Base-by-base conservation (phyloP, 1,140 invertebrate species). In the Pseudobourletiella spinata region DNA sequence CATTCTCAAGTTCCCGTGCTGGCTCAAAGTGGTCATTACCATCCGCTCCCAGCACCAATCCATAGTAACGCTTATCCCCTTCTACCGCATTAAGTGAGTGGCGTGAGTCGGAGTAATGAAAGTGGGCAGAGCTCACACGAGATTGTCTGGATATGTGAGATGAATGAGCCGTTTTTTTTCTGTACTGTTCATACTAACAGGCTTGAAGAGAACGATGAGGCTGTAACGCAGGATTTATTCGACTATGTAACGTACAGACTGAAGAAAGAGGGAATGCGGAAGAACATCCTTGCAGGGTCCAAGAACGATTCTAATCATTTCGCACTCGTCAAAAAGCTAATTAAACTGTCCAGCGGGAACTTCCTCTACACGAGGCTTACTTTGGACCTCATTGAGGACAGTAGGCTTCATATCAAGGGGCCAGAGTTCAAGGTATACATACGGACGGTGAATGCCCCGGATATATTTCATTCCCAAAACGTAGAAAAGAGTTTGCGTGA, bases 281-380 rank as follows among this genome's bases (percentile, higher is more conserved):
- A 55, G 22, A 32, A 6, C 18, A 11, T 35, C 3, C 22, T 32
- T 35, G 18, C 3, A 32, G 52, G 28, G 6, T 14, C 52, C 16
- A 55, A 55, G 25, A 86, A 30, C 88, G 86, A 55, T 79, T 84
- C 0, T 82, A 84, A 26, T 91, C 95, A 57, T 87, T 88, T 74
- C 85, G 82, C 15, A 11, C 26, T 55, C 18, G 30, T 55, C 3
- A 55, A 39, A 55, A 28, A 32, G 25, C 77, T 98, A 20, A 80
- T 91, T 8, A 76, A 83, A 44, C 75, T 95, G 24, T 86, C 90
- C 50, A 83, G 86, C 73, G 93, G 93, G 44, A 95, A 89, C 18
- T 93, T 95, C 74, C 79, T 98, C 35, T 96, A 91, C 75, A 82
- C 89, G 39, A 94, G 95, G 78, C 76, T 97, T 16, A 88, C 89